Evolutionary conservation across 2,113 vertebrate genomes (phyloP), one percentile per base, ranked within the genome.

Genomic region (Ochotona curzoniae): DNA sequence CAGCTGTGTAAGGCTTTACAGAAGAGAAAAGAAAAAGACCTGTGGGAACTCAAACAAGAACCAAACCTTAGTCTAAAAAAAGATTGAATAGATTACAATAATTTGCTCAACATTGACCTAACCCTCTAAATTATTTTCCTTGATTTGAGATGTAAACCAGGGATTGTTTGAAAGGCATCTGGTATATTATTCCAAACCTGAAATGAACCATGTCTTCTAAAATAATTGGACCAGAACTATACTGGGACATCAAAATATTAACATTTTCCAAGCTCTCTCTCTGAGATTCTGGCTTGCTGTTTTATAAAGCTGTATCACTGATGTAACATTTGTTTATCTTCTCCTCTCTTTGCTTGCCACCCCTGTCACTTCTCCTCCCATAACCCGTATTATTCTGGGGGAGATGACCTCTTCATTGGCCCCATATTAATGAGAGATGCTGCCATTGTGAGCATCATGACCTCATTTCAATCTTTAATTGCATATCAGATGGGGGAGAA

Each of bases 191-290:
- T 90, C 78, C 82, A 94, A 85, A 74, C 64, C 81, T 92, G 82
- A 93, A 95, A 94, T 87, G 93, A 96, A 91, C 87, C 82, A 17
- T 93, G 44, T 90, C 88, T 90, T 97, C 86, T 90, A 20, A 94
- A 86, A 74, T 74, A 86, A 89, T 80, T 89, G 91, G 95, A 90
- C 89, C 90, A 78, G 91, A 94, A 70, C 78, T 82, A 93, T 17
- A 49, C 70, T 35, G 74, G 64, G 54, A 90, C 84, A 93, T 91
- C 92, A 82, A 57, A 87, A 94, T 87, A 88, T 74, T 87, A 89
- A 76, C 83, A 73, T 89, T 95, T 87, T 85, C 87, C 88, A 93
- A 93, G 75, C 23, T 11, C 83, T 69, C n/a, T 49, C 66, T 64
- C 51, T 21, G 69, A 35, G 69, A 47, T 66, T 89, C 73, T 82